These are phyloP conservation scores for Trochalopteron elliotii DNA, from an alignment of 2,113 vertebrate species.

Conservation along the genomic window DNA sequence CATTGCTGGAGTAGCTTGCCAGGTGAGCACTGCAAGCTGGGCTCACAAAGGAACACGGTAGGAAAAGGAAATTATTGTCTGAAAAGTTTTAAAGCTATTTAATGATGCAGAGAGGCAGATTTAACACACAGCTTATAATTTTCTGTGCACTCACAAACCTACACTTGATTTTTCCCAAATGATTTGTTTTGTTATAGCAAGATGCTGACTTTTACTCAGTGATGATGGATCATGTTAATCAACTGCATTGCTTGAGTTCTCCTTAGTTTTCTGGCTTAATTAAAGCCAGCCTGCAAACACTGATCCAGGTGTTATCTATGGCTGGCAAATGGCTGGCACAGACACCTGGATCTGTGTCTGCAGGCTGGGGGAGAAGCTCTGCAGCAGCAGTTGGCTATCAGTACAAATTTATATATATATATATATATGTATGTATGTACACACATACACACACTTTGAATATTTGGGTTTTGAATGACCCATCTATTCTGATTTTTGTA, in stretches of 20 bases:
- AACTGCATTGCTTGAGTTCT: background rate
- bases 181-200: background rate
- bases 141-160: background rate
- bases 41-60: rapidly evolving
- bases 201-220: background rate
- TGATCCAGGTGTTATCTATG: background rate
- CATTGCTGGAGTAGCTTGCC: background rate
- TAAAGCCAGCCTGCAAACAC: background rate
- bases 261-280: background rate
- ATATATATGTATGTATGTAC: rapidly evolving
- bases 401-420: rapidly evolving
- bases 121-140: background rate
- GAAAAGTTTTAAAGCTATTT: background rate
- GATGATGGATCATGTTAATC: background rate
- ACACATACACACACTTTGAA: background rate
- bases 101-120: background rate
- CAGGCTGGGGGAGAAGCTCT: background rate
- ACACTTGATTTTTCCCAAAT: background rate
- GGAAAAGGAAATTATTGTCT: background rate
- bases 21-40: background rate
- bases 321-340: background rate
- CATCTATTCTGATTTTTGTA: background rate
- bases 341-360: background rate
- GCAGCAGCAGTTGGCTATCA: background rate
- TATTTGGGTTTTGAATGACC: background rate